Evolutionary conservation across 2,797 vertebrate genomes (phyloP).

Genomic region (Argya squamiceps): DNA sequence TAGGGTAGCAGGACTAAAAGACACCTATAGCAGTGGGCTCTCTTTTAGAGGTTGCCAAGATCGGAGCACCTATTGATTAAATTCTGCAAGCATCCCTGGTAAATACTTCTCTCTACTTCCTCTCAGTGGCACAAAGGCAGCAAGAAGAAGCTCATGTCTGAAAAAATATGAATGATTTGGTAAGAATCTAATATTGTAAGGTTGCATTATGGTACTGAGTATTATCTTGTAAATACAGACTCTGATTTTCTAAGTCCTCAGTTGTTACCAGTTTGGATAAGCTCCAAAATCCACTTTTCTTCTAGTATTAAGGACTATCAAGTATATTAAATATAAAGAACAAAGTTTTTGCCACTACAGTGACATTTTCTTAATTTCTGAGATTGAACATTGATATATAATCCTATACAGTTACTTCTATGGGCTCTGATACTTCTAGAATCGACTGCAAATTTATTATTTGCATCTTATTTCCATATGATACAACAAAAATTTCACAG

Average conservation of each 20-base stretch:
- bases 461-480: not conserved
- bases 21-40: not conserved
- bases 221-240: not conserved
- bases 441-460: not conserved
- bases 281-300: not conserved
- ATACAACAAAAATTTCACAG: not conserved
- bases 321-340: not conserved
- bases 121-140: not conserved
- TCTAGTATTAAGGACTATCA: not conserved
- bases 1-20: not conserved
- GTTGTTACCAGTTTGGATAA: not conserved
- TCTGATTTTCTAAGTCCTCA: not conserved
- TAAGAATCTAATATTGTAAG: not conserved
- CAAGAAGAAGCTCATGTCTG: not conserved
- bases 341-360: not conserved
- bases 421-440: not conserved
- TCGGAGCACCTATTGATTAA: constrained; percentile 17
- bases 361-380: not conserved
- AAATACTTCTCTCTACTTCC: not conserved
- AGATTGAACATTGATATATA: not conserved
- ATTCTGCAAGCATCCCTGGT: not conserved
- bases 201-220: not conserved
- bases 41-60: not conserved
- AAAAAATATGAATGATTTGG: not conserved
- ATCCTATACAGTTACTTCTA: not conserved